Base-by-base conservation (phyloP, 2,888 invertebrate species). In the Campoletis raptor region DNA sequence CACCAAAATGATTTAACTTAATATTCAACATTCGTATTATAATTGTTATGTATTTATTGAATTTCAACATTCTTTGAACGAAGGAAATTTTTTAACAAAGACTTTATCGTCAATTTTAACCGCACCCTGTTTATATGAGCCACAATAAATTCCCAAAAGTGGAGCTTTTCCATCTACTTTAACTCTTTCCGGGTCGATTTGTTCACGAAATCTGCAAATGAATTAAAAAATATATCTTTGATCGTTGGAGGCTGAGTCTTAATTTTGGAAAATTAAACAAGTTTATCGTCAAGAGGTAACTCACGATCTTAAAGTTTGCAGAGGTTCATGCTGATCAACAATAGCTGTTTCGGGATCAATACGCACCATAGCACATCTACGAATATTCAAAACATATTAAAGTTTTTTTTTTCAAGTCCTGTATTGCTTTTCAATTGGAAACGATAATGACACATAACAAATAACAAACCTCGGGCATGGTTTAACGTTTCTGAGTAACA, bases 281-380 rank as follows among this genome's bases (percentile, higher is more conserved):
- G 10, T 12, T 18, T 36, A 37, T 18, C 81, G 12, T 42, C 30
- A 70, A 37, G 45, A 57, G 45, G 24, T 36, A 45, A 89, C 93
- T 90, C 91, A 96, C 96, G 91, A 94, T 93, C 94, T 94, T 54
- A 96, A 91, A 24, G 96, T 96, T 86, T 93, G 94, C 18, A 96
- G 88, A 0, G 96, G 96, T 89, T 96, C 95, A 42, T 94, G 94
- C 90, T 12, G 89, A 88, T 95, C 94, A 81, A 94, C 94, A 6
- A 91, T 87, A 0, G 95, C 96, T 21, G 94, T 95, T 42, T 95
- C 94, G 18, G 95, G 95, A 91, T 96, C 93, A 21, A 96, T 93
- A 1, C 92, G 93, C 3, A 94, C 92, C 88, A 95, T 92, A 10
- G 94, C 87, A 89, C 95, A 95, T 85, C 95, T 95, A 87, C 2